Evolutionary conservation across 1,140 invertebrate species (phyloP), one percentile per base, ranked within the genome.

Genomic region (Pseudomyrmex cubaensis): DNA sequence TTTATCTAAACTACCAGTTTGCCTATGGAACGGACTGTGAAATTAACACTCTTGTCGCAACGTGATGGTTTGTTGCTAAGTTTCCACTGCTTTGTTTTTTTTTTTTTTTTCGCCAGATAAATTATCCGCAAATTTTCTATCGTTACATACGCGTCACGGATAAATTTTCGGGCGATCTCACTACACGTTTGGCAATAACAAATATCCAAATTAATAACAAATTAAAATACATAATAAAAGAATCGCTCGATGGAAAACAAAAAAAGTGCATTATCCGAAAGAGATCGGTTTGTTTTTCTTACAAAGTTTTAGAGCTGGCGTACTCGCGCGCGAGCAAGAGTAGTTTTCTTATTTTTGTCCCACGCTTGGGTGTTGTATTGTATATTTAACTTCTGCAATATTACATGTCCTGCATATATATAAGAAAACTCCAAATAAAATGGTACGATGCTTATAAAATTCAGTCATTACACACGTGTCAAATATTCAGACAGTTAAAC

Each of bases 1-100:
- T 48, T 82, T 70, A 63, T 75, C 87, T 88, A 89, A 67, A 69
- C 87, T 89, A 89, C 64, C 66, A 54, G 72, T 86, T 66, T 66
- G 12, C 76, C 63, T 84, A 76, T 87, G 83, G 76, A 88, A 88
- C 83, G 86, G 77, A 88, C 70, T 76, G 63, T 64, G 63, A 54
- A 83, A 83, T 86, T 70, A 83, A 84, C 85, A 61, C 66, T 73
- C 62, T 66, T 56, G 54, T 59, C 17, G 52, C 70, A 75, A 86
- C 70, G 22, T 64, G 80, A 44, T 76, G 44, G 15, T 62, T 69
- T 69, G 54, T 72, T 22, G 54, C 70, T 84, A 20, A 67, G 25
- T 66, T 73, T 61, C 72, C 67, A 78, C 82, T 82, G 82, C 56
- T 69, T 64, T 73, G 52, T 35, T 52, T 52, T 13, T 52, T 13